Evolutionary conservation across 2,113 vertebrate genomes (phyloP).

Genomic region (Pandion haliaetus): DNA sequence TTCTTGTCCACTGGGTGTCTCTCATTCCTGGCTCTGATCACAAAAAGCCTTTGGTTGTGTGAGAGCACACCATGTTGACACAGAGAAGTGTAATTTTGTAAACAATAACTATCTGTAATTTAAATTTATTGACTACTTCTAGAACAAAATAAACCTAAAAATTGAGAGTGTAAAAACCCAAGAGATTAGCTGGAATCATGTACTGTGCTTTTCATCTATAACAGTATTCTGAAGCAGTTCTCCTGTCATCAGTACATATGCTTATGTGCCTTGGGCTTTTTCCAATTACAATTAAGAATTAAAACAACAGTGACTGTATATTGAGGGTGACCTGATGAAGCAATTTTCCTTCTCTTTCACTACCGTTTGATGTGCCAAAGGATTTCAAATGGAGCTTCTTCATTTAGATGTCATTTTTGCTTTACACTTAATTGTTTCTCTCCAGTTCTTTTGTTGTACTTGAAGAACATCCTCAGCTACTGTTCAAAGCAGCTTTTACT

Average conservation of each 20-base stretch:
- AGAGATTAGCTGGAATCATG: background rate
- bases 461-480: background rate
- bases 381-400: background rate
- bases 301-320: background rate
- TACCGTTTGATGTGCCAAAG: background rate
- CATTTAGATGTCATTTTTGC: background rate
- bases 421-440: background rate
- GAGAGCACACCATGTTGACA: background rate
- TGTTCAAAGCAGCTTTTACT: background rate
- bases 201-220: background rate
- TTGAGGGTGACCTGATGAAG: background rate
- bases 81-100: background rate
- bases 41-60: background rate
- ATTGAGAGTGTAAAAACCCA: fast-evolving
- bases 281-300: background rate
- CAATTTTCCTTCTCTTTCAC: background rate
- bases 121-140: background rate
- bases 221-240: background rate
- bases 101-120: background rate
- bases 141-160: background rate
- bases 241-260: fast-evolving
- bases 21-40: background rate
- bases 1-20: constrained; percentile 31
- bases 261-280: background rate
- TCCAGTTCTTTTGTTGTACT: background rate